Conservation (phyloP, 2,797 vertebrate species). For the Picus viridis region DNA sequence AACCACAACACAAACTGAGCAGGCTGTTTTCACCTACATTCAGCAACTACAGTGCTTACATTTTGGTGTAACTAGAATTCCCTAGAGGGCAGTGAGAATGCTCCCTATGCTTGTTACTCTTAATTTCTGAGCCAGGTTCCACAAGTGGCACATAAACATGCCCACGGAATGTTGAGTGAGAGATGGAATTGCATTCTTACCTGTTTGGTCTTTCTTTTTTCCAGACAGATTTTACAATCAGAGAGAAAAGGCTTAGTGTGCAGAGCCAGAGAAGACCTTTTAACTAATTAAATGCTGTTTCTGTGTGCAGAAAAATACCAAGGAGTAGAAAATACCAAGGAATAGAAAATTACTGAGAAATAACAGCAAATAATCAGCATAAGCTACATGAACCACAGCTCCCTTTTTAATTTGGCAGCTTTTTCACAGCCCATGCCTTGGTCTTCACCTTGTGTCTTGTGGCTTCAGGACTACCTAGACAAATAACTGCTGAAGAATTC, state of each 20-base stretch:
- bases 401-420: background rate
- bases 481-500: slow-evolving; percentile 16
- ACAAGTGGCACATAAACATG: background rate
- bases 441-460: slow-evolving; percentile 35
- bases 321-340: background rate
- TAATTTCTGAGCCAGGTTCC: background rate
- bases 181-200: slow-evolving; percentile 47
- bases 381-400: background rate
- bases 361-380: background rate
- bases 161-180: background rate
- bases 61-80: background rate
- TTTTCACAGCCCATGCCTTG: slow-evolving; percentile 25
- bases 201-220: slow-evolving; percentile 14
- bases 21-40: background rate
- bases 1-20: background rate
- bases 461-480: slow-evolving; percentile 42
- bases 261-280: background rate
- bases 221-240: slow-evolving; percentile 7
- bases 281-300: slow-evolving; percentile 1
- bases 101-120: background rate
- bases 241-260: background rate
- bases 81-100: background rate
- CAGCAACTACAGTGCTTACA: background rate
- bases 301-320: background rate
- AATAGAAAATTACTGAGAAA: background rate